Conservation (phyloP, 2,797 vertebrate genomes). For the Gephyroberyx darwinii region DNA sequence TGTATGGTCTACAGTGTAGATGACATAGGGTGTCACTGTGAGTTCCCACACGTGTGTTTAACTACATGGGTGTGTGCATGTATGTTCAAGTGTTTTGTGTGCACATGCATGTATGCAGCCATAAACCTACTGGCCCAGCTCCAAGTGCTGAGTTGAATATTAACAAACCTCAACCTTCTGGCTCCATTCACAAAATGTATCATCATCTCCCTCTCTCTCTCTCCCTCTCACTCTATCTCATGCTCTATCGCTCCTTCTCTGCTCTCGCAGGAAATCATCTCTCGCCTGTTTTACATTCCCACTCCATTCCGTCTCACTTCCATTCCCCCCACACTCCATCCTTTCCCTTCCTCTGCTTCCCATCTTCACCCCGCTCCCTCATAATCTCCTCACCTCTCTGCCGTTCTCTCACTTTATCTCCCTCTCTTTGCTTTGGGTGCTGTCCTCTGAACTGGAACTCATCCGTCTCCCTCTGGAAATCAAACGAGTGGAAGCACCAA, state of each 20-base stretch:
- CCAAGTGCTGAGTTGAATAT: conserved; percentile 31
- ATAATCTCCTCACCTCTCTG: conserved; percentile 29
- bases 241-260: conserved; percentile 28
- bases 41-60: no score
- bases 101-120: neutral
- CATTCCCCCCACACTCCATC: conserved; percentile 13
- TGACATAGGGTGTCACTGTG: no score
- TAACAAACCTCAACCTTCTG: conserved; percentile 42
- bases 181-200: conserved; percentile 52
- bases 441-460: conserved; percentile 32
- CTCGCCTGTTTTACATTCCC: conserved; percentile 31
- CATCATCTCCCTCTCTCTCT: neutral
- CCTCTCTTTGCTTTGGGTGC: conserved; percentile 12
- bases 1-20: no score
- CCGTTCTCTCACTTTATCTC: conserved; percentile 27
- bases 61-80: no score
- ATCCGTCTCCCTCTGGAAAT: conserved; percentile 37
- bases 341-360: conserved; percentile 10
- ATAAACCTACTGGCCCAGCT: conserved; percentile 12
- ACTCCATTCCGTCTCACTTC: conserved; percentile 13
- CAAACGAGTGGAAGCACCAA: conserved; percentile 6
- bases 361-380: neutral
- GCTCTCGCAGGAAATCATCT: conserved; percentile 30
- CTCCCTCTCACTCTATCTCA: conserved; percentile 9
- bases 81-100: neutral